Percentiles rank a stretch among this genome's conserved stretches.
Conservation (phyloP, 1,140 invertebrate species). For the Brachionus plicatilis region DNA sequence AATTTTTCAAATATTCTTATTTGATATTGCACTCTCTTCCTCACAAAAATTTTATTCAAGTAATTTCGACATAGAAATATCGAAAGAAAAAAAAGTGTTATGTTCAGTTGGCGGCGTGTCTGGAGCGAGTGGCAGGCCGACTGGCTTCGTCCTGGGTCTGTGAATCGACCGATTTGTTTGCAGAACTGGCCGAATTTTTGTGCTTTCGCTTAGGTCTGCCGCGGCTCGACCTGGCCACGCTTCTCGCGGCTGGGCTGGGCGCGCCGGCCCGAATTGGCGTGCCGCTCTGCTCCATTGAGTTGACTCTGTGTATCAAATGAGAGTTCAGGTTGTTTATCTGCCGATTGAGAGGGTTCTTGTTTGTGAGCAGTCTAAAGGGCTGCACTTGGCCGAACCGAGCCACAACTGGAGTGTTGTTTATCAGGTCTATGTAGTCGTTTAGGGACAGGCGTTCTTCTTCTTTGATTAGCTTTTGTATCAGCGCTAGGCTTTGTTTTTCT, state of each 20-base stretch:
- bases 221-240: not conserved
- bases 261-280: not conserved
- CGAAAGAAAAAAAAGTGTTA: too few species aligned
- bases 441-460: not conserved
- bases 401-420: not conserved
- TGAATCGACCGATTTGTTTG: not conserved
- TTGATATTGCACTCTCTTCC: too few species aligned
- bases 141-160: not conserved
- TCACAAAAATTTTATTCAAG: too few species aligned
- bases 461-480: not conserved
- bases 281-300: not conserved
- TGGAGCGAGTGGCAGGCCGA: not conserved
- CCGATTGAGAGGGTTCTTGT: not conserved
- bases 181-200: not conserved
- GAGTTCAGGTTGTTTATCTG: not conserved
- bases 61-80: too few species aligned
- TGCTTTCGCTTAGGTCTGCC: not conserved
- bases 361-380: not conserved
- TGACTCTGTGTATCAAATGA: not conserved
- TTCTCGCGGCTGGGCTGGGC: not conserved
- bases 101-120: not conserved
- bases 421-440: not conserved
- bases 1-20: too few species aligned
- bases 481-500: not conserved
- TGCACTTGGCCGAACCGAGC: not conserved